These are phyloP conservation scores for Pterostichus niger DNA, from an alignment of 2,888 invertebrate species.

Conservation along the genomic window DNA sequence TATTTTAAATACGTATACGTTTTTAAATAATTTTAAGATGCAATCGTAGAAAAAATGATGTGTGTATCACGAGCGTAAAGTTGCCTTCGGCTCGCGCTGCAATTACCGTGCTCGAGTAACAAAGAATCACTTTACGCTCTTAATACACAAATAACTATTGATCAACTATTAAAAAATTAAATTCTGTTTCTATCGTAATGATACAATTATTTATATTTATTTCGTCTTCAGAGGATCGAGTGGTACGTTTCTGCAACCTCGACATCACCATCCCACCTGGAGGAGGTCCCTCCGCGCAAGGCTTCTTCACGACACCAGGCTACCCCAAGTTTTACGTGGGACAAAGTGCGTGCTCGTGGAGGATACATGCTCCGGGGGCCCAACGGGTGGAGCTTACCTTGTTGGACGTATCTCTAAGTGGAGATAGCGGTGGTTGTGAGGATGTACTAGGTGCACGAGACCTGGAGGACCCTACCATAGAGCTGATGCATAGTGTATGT, in stretches of 20 bases:
- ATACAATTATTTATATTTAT: no score
- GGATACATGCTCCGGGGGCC: slow-evolving; percentile 81
- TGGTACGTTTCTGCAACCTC: slow-evolving; percentile 78
- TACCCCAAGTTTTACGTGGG: slow-evolving; percentile 88
- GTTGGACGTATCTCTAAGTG: slow-evolving; percentile 85
- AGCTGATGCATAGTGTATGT: slow-evolving; percentile 3
- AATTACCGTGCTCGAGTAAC: no score
- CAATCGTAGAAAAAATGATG: no score
- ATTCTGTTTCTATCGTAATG: no score
- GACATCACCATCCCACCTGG: slow-evolving; percentile 75
- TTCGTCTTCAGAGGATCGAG: slow-evolving; percentile 75
- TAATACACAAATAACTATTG: no score
- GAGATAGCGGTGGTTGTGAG: slow-evolving; percentile 74
- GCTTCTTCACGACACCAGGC: slow-evolving; percentile 85
- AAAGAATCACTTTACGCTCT: no score
- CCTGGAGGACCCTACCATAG: no score
- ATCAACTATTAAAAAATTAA: no score
- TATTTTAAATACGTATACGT: no score
- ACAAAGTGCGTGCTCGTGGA: slow-evolving; percentile 84
- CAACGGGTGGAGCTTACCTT: slow-evolving; percentile 84
- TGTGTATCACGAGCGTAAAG: no score
- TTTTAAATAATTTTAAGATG: no score
- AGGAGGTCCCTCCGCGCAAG: slow-evolving; percentile 78
- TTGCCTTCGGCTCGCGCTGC: no score
- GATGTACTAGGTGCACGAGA: slow-evolving; percentile 49